phyloP scores from a whole-genome alignment of 2,113 vertebrate genomes.

The Percopsis transmontana region DNA sequence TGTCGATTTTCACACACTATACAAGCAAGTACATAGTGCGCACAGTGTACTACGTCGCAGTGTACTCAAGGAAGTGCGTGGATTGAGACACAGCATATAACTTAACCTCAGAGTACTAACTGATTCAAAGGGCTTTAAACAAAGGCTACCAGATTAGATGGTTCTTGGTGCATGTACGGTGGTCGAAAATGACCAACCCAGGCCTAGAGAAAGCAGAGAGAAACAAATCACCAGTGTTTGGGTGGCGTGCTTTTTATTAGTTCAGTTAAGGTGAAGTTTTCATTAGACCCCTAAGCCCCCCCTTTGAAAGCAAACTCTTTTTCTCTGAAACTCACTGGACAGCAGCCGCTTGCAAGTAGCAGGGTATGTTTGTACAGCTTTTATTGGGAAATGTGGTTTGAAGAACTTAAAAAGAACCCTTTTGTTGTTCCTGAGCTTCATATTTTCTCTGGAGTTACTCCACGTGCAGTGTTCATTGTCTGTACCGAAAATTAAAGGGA shows the following conservation, averaged over 20 bases:
- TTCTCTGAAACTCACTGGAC: constrained; percentile 69
- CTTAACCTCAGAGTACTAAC: no score
- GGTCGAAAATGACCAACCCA: constrained; percentile 26
- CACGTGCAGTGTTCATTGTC: constrained; percentile 68
- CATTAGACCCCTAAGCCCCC: constrained; percentile 62
- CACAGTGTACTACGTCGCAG: no score
- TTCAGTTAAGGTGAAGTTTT: constrained; percentile 75
- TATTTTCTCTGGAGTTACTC: constrained; percentile 78
- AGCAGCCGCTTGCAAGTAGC: constrained; percentile 73
- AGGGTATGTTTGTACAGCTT: constrained; percentile 86
- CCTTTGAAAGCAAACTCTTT: constrained; percentile 56
- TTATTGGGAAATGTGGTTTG: constrained; percentile 81
- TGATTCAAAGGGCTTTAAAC: constrained; percentile 41
- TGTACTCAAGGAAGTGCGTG: no score
- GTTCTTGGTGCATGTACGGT: constrained; percentile 9
- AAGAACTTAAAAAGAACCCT: constrained; percentile 82
- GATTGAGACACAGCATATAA: no score
- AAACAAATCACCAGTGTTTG: constrained; percentile 65
- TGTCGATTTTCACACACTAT: no score
- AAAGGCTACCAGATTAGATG: constrained; percentile 2
- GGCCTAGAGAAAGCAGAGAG: constrained; percentile 51
- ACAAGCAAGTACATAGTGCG: no score
- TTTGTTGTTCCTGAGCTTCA: constrained; percentile 81
- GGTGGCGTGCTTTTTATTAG: constrained; percentile 69
- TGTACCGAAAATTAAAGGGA: constrained; percentile 57